Conservation (phyloP, 1,140 invertebrate genomes). For the Rhopalosiphum maidis region DNA sequence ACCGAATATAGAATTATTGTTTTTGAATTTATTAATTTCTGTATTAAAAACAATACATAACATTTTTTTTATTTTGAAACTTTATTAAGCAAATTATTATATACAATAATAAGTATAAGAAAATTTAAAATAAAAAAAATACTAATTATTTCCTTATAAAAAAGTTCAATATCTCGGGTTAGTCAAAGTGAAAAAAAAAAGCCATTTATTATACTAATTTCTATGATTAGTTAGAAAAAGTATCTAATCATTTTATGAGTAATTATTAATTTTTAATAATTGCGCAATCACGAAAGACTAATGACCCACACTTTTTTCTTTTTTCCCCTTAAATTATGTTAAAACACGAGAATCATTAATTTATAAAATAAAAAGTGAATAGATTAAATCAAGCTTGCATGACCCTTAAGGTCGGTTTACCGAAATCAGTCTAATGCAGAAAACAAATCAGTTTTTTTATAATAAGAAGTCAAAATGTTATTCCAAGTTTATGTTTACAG, state of each 20-base stretch:
- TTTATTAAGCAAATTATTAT: not conserved
- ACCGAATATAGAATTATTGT: not conserved
- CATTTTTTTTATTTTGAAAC: not conserved
- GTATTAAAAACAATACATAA: not conserved
- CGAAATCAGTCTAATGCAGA: not conserved
- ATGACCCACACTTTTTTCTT: not conserved
- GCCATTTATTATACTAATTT: not conserved
- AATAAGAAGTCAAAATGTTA: not conserved
- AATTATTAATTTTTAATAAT: conserved; percentile 2
- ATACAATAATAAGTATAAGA: not conserved
- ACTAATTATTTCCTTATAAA: not conserved
- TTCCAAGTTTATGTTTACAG: not conserved
- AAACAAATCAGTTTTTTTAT: not conserved
- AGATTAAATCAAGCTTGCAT: not conserved
- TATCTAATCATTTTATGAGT: not conserved
- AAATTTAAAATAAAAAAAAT: not conserved
- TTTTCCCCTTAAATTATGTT: not conserved
- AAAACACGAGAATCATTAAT: not conserved
- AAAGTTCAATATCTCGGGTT: not conserved
- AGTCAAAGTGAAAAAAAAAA: not conserved
- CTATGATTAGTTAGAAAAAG: not conserved
- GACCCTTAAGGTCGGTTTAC: not conserved
- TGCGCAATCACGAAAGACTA: not conserved
- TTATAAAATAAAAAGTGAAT: not conserved
- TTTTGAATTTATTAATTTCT: not conserved